A percentile compares a stretch with the other conserved stretches of the same genome.
phyloP scores from a whole-genome alignment of 2,888 invertebrate species.

The Panopea generosa region DNA sequence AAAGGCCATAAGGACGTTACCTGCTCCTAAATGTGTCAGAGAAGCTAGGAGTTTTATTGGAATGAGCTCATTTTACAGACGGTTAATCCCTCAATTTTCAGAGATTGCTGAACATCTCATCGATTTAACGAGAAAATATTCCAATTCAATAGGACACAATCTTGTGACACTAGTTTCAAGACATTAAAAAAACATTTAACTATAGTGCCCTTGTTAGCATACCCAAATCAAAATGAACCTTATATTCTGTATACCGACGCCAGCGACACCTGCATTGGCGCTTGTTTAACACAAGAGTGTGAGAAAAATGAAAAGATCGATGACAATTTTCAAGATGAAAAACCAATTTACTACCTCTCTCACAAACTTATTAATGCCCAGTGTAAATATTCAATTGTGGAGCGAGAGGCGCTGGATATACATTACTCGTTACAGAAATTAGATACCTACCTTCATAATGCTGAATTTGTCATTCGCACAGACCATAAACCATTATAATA shows the following conservation, averaged over 20 bases:
- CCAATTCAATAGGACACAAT: slow-evolving; percentile 43
- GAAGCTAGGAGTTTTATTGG: slow-evolving; percentile 58
- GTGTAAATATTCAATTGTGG: slow-evolving; percentile 17
- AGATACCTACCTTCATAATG: slow-evolving; percentile 24
- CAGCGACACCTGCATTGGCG: slow-evolving; percentile 29
- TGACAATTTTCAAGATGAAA: slow-evolving; percentile 10
- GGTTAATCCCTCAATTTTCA: slow-evolving; percentile 53
- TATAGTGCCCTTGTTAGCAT: slow-evolving; percentile 38
- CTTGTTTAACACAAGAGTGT: slow-evolving; percentile 16
- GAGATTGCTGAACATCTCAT: slow-evolving; percentile 36
- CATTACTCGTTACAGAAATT: slow-evolving; percentile 23
- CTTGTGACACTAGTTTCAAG: too few species aligned
- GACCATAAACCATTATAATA: slow-evolving; percentile 2
- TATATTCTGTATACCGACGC: slow-evolving; percentile 52
- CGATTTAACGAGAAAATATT: slow-evolving; percentile 30
- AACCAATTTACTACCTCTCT: slow-evolving; percentile 28
- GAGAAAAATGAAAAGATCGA: too few species aligned
- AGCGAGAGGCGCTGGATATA: slow-evolving; percentile 42
- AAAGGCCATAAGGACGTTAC: too few species aligned
- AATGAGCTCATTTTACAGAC: slow-evolving; percentile 53
- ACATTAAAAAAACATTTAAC: slow-evolving; percentile 48
- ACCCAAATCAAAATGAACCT: slow-evolving; percentile 32
- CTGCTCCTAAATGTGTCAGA: slow-evolving; percentile 14
- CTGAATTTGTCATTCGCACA: slow-evolving; percentile 28
- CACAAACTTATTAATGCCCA: slow-evolving; percentile 27